Percentiles rank a stretch among this genome's conserved stretches.
phyloP scores from a whole-genome alignment of 2,797 vertebrate species.

The Macroramphosus scolopax region DNA sequence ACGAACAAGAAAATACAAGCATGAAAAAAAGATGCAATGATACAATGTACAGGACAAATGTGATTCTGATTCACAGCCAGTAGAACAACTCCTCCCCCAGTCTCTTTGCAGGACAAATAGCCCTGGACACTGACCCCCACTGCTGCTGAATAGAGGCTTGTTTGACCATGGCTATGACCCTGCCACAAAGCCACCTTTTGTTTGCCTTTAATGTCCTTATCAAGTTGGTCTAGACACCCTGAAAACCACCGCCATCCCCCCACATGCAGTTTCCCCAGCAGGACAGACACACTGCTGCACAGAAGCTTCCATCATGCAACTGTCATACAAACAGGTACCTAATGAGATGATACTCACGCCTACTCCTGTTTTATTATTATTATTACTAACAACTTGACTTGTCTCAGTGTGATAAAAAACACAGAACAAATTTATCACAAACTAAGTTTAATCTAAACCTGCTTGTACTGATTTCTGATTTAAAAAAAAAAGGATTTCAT shows the following conservation, averaged over 20 bases:
- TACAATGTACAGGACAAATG: conserved; percentile 40
- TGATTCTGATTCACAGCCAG: conserved; percentile 33
- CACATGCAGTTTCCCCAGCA: conserved; percentile 32
- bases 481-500: too few species aligned
- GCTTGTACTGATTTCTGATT: too few species aligned
- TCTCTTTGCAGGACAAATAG: conserved; percentile 46
- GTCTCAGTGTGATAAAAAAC: too few species aligned
- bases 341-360: background rate
- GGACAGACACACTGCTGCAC: conserved; percentile 7
- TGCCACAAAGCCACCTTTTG: conserved; percentile 82
- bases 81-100: conserved; percentile 45
- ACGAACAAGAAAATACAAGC: background rate
- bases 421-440: too few species aligned
- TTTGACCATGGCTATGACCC: conserved; percentile 82
- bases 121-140: conserved; percentile 66
- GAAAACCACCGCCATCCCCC: conserved; percentile 74
- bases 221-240: conserved; percentile 89
- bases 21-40: conserved; percentile 22
- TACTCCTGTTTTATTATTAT: conserved; percentile 2
- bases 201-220: conserved; percentile 87
- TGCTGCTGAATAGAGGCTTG: conserved; percentile 50
- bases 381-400: too few species aligned
- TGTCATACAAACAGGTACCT: background rate
- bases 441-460: too few species aligned
- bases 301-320: conserved; percentile 15